Evolutionary conservation across 2,888 invertebrate genomes (phyloP).

Genomic region (Aphelenchoides bicaudatus): DNA sequence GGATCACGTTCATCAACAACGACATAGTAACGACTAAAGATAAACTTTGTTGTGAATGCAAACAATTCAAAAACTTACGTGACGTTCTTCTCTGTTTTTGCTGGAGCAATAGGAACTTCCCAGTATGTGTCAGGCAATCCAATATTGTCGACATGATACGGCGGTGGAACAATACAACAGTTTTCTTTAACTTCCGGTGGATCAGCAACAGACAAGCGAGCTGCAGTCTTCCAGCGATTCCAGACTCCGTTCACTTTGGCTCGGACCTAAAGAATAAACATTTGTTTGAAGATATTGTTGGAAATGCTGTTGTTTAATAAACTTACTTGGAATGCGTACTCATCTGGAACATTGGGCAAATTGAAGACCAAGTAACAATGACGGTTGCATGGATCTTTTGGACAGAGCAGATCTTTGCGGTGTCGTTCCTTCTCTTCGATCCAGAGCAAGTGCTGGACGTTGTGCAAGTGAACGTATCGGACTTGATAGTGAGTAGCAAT

Average conservation of each 20-base stretch:
- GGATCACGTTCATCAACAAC: conserved; percentile 60
- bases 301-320: too few relatives aligned
- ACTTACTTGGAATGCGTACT: conserved; percentile 61
- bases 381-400: conserved; percentile 57
- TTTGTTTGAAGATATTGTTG: conserved; percentile 36
- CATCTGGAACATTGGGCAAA: conserved; percentile 44
- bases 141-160: conserved; percentile 57
- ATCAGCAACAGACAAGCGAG: conserved; percentile 46
- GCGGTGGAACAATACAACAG: conserved; percentile 61
- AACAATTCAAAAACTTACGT: conserved; percentile 34
- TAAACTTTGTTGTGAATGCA: conserved; percentile 3
- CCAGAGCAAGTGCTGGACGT: conserved; percentile 40
- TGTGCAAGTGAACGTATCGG: conserved; percentile 19
- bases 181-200: conserved; percentile 43
- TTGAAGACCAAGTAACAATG: conserved; percentile 60
- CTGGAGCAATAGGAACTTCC: conserved; percentile 56
- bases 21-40: conserved; percentile 58
- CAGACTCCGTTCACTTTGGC: conserved; percentile 55
- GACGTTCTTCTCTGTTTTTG: conserved; percentile 56
- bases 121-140: conserved; percentile 51
- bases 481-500: conserved; percentile 58
- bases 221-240: conserved; percentile 59
- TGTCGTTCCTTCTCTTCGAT: conserved; percentile 43
- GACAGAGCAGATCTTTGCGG: conserved; percentile 44
- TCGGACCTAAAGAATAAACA: too few relatives aligned